Evolutionary conservation across 2,113 vertebrate species (phyloP).

Genomic region (Rhodinocichla rosea): DNA sequence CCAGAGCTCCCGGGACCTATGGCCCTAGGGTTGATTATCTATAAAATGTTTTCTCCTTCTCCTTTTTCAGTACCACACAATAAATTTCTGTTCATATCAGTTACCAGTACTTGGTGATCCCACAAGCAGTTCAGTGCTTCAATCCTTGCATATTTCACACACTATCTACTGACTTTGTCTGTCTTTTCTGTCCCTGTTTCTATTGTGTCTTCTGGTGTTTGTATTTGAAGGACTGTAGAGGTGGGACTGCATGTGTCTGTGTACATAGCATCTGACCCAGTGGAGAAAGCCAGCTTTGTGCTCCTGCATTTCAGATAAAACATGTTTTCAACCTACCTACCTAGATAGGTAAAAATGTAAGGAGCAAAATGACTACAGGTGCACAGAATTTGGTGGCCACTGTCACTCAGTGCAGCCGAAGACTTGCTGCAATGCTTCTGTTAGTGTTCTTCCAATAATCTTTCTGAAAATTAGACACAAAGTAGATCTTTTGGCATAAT

Average conservation of each 20-base stretch:
- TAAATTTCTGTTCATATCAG: not conserved
- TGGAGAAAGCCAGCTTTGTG: not conserved
- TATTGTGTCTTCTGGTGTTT: not conserved
- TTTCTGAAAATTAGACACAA: not conserved
- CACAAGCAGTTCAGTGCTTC: not conserved
- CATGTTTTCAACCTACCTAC: not conserved
- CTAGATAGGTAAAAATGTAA: not conserved
- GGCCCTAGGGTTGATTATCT: not conserved
- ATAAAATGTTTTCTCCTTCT: not conserved
- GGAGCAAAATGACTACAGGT: not conserved
- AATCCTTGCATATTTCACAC: not conserved
- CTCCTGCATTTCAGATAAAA: not conserved
- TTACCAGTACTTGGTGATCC: not conserved
- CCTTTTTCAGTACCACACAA: not conserved
- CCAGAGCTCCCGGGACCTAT: not conserved
- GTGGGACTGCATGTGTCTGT: not conserved
- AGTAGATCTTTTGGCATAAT: not conserved
- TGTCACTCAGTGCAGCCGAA: not conserved
- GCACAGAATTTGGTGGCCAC: fast-evolving
- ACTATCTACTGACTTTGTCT: not conserved
- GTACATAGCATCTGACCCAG: not conserved
- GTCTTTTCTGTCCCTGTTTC: not conserved
- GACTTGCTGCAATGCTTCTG: not conserved
- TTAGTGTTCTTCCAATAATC: not conserved
- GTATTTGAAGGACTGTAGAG: not conserved